Evolutionary conservation across 2,113 vertebrate species (phyloP), one percentile per base, ranked within the genome.

Genomic region (Phrynosoma blainvillii): DNA sequence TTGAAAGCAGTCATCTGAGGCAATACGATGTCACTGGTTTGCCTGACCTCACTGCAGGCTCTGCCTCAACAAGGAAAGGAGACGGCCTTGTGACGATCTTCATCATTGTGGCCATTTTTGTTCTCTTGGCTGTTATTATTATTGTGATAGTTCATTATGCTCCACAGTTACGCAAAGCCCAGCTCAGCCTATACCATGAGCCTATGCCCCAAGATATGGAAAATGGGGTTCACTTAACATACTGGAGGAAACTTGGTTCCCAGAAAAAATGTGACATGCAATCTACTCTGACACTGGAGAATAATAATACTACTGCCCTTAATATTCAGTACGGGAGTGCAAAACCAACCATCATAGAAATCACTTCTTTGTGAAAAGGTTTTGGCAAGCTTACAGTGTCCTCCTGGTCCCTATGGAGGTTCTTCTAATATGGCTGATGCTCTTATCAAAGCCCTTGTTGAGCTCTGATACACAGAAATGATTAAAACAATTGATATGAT

Each of bases 71-170:
- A 0, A 91, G 74, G 85, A 93, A 6, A 6, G 89, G 90, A 0
- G 96, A 95, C 0, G 96, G 95, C 16, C 94, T 97, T 84, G 95
- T 94, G 0, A 0, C 84, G 32, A 95, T 97, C 84, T 86, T 91
- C 0, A 6, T 73, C 8, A 97, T 97, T 0, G 94, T 97, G 0
- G 42, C 86, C 1, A 0, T 77, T 30, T 97, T 96, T 0, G 94
- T 97, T 85, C 95, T 97, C 32, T 36, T 97, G 92, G 97, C 97
- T 0, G 16, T 97, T 71, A n/a, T 95, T 54, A 97, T 97, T 0
- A 85, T 97, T 32, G 0, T 97, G 2, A 42, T 1, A 0, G 97
- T 97, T 81, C 97, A 90, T 85, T 95, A 90, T 0, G 95, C 96
- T 1, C 96, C 96, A 0, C 93, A 92, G 0, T 93, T 97, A 30